Percentiles rank a stretch among this genome's conserved stretches.
phyloP scores from a whole-genome alignment of 92 coral and sea anemone genomes.

The Porites evermanni region DNA sequence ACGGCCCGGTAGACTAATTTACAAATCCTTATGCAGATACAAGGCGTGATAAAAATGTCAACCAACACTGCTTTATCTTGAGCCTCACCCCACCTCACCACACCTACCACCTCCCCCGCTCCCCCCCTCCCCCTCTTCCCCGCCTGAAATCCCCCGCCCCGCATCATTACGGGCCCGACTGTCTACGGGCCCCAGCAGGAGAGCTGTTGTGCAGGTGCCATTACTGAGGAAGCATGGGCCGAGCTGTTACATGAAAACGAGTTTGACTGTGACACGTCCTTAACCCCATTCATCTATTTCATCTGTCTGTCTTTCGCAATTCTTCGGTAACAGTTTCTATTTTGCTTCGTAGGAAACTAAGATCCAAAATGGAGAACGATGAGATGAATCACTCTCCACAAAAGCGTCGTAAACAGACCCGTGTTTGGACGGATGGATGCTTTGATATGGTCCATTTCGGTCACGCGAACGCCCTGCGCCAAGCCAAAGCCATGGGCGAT shows the following conservation, averaged over 20 bases:
- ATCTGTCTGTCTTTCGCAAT: neutral
- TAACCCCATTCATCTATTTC: neutral
- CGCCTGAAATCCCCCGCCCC: no score
- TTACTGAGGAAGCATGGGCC: no score
- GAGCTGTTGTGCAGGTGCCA: no score
- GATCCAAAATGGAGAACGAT: slow-evolving; percentile 20
- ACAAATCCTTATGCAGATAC: no score
- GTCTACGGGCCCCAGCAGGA: no score
- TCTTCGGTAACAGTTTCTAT: neutral
- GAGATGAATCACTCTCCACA: neutral
- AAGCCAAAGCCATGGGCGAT: slow-evolving; percentile 99
- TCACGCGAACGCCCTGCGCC: slow-evolving; percentile 98
- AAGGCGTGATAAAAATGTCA: no score
- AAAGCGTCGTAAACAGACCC: slow-evolving; percentile 82
- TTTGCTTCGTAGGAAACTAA: neutral
- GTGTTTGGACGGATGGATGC: slow-evolving; percentile 99
- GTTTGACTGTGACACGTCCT: neutral
- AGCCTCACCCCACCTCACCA: no score
- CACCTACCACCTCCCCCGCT: no score
- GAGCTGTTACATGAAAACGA: neutral
- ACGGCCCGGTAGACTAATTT: no score
- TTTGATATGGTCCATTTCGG: slow-evolving; percentile 99
- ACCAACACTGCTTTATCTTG: no score
- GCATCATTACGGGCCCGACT: no score
- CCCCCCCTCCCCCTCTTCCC: no score